Conservation (phyloP, 1,140 invertebrate species). For the Drusus annulatus region DNA sequence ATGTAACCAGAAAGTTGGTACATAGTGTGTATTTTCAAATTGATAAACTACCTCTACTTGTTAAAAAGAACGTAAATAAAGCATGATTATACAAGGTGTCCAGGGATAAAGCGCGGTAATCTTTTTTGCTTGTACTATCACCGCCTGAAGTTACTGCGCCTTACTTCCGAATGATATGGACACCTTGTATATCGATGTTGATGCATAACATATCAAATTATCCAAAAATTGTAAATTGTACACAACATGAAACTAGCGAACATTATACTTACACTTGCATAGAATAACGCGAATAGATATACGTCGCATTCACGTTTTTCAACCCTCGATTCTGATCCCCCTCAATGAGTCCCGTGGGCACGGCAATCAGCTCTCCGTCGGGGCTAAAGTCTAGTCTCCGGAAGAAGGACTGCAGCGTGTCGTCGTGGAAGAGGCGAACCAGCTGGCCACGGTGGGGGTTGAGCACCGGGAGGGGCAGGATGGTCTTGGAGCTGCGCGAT, state of each 20-base stretch:
- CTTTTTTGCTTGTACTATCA: too few relatives aligned
- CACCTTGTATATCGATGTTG: too few relatives aligned
- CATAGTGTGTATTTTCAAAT: too few relatives aligned
- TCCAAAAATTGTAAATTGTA: too few relatives aligned
- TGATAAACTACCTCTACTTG: too few relatives aligned
- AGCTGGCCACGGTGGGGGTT: conserved; percentile 75
- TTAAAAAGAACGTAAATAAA: too few relatives aligned
- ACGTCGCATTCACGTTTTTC: conserved; percentile 81
- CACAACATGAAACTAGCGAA: not conserved
- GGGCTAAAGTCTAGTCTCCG: conserved; percentile 90
- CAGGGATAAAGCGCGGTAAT: too few relatives aligned
- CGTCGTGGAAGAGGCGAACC: conserved; percentile 90
- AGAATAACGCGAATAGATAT: conserved; percentile 84
- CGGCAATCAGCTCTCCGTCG: conserved; percentile 90
- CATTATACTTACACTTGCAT: conserved; percentile 78
- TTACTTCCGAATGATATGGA: too few relatives aligned
- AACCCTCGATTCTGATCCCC: conserved; percentile 72
- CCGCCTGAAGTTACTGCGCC: too few relatives aligned
- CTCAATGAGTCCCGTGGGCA: conserved; percentile 86
- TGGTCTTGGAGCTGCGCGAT: conserved; percentile 80
- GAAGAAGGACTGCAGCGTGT: conserved; percentile 95
- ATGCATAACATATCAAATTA: too few relatives aligned
- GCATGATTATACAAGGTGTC: too few relatives aligned
- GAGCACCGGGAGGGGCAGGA: conserved; percentile 74
- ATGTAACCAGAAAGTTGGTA: too few relatives aligned